A percentile compares a stretch with the other conserved stretches of the same genome.
Evolutionary conservation across 2,888 invertebrate species (phyloP).

Genomic region (Eledone cirrhosa): DNA sequence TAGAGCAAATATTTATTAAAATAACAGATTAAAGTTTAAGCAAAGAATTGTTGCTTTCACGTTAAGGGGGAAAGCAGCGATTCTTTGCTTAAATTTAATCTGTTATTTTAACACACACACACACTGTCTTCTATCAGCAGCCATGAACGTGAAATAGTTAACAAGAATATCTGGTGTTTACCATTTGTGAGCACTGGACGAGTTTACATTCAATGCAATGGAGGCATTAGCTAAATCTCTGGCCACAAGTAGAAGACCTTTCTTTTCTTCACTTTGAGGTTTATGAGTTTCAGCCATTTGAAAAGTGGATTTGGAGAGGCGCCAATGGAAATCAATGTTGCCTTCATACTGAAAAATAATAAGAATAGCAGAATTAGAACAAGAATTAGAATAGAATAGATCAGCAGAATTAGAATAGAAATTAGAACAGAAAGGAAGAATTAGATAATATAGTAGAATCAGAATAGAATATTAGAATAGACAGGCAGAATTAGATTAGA

Average conservation of each 20-base stretch:
- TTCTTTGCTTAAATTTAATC: too few species aligned
- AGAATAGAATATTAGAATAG: too few species aligned
- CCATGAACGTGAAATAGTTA: not conserved
- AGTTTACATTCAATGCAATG: conserved; percentile 69
- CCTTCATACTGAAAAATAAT: conserved; percentile 44
- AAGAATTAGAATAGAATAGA: too few species aligned
- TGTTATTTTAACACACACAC: too few species aligned
- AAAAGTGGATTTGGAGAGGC: conserved; percentile 67
- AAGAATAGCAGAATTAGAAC: not conserved
- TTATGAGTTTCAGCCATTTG: conserved; percentile 60
- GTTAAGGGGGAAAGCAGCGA: too few species aligned
- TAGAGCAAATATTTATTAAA: too few species aligned
- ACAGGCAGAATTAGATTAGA: too few species aligned
- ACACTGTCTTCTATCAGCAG: not conserved
- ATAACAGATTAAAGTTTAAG: too few species aligned
- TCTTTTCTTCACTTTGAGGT: conserved; percentile 62
- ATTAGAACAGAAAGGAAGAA: too few species aligned
- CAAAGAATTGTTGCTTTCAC: too few species aligned
- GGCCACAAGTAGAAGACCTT: conserved; percentile 67
- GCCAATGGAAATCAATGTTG: conserved; percentile 67
- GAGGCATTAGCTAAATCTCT: conserved; percentile 72
- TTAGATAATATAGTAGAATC: too few species aligned
- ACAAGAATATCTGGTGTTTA: conserved; percentile 38
- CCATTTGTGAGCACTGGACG: conserved; percentile 78
- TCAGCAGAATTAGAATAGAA: too few species aligned